These are phyloP conservation scores for Coreius guichenoti DNA, from an alignment of 2,797 vertebrate genomes.

Conservation along the genomic window DNA sequence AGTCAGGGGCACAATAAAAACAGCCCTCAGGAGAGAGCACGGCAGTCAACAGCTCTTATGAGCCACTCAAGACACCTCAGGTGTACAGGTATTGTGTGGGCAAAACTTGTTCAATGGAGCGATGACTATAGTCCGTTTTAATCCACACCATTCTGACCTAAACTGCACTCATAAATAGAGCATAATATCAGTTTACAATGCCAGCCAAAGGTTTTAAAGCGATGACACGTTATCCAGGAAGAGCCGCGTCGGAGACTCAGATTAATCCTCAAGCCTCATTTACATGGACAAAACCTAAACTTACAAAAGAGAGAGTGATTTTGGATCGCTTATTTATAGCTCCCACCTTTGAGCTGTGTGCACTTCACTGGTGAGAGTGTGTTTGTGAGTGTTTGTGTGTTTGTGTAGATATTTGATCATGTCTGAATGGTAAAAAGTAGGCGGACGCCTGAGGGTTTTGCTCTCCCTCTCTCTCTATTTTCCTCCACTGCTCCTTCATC, in stretches of 20 bases:
- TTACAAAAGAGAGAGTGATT: conserved; percentile 54
- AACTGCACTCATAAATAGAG: conserved; percentile 34
- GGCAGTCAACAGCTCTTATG: conserved; percentile 40
- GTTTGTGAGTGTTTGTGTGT: conserved; percentile 52
- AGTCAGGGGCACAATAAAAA: conserved; percentile 45
- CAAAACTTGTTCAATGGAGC: conserved; percentile 1
- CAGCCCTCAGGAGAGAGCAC: conserved; percentile 17
- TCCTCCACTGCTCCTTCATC: conserved; percentile 55
- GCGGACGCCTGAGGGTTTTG: conserved; percentile 73
- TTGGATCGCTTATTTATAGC: conserved; percentile 58
- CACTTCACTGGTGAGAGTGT: conserved; percentile 38
- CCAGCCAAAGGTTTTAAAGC: conserved; percentile 9
- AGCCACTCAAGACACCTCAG: conserved; percentile 30
- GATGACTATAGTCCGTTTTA: neutral
- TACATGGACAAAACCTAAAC: conserved; percentile 53
- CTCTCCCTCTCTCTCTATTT: conserved; percentile 61
- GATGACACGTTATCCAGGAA: conserved; percentile 43
- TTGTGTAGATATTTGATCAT: conserved; percentile 61
- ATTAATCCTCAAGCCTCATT: conserved; percentile 58
- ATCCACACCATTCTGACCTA: conserved; percentile 37
- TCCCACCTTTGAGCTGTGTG: conserved; percentile 50
- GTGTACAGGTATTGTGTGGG: conserved; percentile 22
- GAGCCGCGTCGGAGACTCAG: conserved; percentile 20
- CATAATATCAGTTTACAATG: conserved; percentile 30
- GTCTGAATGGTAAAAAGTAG: conserved; percentile 71